Conservation (phyloP, 2,113 vertebrate genomes). For the Irena cyanogastra region DNA sequence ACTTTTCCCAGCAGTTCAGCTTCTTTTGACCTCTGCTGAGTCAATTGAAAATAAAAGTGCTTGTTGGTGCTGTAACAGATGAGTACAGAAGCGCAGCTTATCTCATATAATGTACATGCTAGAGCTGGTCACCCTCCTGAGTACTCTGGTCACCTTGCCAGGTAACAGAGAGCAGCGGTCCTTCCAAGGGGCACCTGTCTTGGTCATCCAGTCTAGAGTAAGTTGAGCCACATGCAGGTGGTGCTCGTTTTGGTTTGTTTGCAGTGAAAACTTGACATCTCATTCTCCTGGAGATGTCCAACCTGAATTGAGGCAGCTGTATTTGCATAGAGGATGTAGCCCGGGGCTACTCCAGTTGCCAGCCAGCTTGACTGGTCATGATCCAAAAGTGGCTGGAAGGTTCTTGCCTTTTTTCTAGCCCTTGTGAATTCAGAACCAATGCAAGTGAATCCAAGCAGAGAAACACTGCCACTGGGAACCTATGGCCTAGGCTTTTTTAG, state of each 20-base stretch:
- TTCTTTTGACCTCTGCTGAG: background rate
- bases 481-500: background rate
- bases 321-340: rapidly evolving
- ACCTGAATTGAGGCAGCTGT: background rate
- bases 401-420: background rate
- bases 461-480: background rate
- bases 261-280: background rate
- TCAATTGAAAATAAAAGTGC: background rate
- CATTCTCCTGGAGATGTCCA: background rate
- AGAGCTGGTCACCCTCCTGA: background rate
- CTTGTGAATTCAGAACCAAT: background rate
- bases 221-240: background rate
- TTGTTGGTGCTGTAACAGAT: background rate
- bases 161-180: background rate
- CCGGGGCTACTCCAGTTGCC: background rate
- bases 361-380: background rate
- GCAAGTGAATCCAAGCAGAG: background rate
- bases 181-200: background rate
- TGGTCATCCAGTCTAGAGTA: background rate
- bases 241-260: background rate
- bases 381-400: background rate
- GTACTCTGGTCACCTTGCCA: background rate
- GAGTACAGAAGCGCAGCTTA: background rate
- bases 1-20: background rate
- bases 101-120: background rate